A percentile compares a stretch with the other conserved stretches of the same genome.
phyloP scores from a whole-genome alignment of 1,140 invertebrate genomes.

The Steinernema feltiae region DNA sequence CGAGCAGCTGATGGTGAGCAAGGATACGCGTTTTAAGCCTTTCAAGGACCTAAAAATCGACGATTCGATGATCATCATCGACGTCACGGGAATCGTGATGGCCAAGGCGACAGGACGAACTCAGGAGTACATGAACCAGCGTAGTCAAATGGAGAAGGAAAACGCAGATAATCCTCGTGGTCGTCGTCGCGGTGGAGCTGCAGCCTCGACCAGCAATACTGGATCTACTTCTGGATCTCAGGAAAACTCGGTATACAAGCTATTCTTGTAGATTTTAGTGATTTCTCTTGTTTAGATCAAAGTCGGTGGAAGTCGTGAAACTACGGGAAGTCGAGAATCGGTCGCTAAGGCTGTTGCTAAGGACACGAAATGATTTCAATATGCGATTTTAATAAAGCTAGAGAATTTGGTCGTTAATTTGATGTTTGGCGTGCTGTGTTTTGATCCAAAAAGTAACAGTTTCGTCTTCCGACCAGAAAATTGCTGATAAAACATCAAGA shows the following conservation, averaged over 20 bases:
- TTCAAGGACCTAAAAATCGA: constrained; percentile 27
- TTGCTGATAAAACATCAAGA: not conserved
- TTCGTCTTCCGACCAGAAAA: not conserved
- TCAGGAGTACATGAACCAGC: not conserved
- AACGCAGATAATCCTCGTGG: not conserved
- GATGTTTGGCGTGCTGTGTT: not conserved
- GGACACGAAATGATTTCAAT: not conserved
- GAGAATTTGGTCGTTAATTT: not conserved
- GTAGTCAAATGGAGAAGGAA: not conserved
- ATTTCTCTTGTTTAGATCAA: too few species aligned
- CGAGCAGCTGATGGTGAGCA: constrained; percentile 30
- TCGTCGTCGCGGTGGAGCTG: not conserved
- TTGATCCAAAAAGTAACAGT: not conserved
- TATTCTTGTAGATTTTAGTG: too few species aligned
- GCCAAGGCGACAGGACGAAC: constrained; percentile 13
- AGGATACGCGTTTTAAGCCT: constrained; percentile 19
- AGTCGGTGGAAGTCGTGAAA: too few species aligned
- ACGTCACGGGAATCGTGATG: constrained; percentile 40
- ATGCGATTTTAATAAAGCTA: too few species aligned
- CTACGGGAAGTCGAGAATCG: too few species aligned
- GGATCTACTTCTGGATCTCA: too few species aligned
- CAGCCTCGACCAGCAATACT: too few species aligned
- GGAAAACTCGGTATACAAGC: too few species aligned
- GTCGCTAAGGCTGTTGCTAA: too few species aligned
- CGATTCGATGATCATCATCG: constrained; percentile 37